These are phyloP conservation scores for Andrena praecox DNA, from an alignment of 2,888 invertebrate species.

Conservation along the genomic window DNA sequence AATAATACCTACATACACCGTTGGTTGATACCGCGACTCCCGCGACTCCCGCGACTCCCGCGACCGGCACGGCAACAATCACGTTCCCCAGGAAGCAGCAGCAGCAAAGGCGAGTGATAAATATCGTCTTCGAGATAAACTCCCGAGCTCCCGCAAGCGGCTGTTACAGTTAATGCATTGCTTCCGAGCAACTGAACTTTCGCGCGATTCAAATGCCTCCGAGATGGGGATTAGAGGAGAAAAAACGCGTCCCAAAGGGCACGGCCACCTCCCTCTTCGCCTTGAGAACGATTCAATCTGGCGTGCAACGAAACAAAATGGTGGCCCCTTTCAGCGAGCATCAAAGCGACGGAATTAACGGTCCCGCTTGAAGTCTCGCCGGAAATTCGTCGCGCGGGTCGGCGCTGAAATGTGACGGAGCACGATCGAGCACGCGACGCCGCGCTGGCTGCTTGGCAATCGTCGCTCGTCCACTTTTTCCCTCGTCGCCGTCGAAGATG, in stretches of 20 bases:
- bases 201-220: background rate
- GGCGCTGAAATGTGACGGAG: slow-evolving; percentile 5
- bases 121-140: background rate
- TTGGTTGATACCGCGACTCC: background rate
- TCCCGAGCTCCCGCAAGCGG: background rate
- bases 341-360: slow-evolving; percentile 24
- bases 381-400: background rate
- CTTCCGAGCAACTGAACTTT: background rate
- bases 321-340: background rate
- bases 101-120: background rate
- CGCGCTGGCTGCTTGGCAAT: slow-evolving; percentile 10
- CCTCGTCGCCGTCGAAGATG: slow-evolving; percentile 38
- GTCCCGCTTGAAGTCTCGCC: slow-evolving; percentile 5
- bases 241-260: slow-evolving; percentile 17
- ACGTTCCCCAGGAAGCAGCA: background rate
- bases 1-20: slow-evolving; percentile 39
- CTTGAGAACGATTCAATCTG: slow-evolving; percentile 29
- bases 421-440: slow-evolving; percentile 27
- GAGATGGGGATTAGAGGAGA: background rate
- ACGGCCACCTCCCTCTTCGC: background rate
- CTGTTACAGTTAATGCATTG: background rate
- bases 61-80: background rate
- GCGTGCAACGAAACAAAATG: slow-evolving; percentile 17
- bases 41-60: background rate
- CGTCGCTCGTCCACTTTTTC: slow-evolving; percentile 47